A percentile compares a stretch with the other conserved stretches of the same genome.
phyloP scores from a whole-genome alignment of 1,140 invertebrate species.

The Cheumatopsyche charites region DNA sequence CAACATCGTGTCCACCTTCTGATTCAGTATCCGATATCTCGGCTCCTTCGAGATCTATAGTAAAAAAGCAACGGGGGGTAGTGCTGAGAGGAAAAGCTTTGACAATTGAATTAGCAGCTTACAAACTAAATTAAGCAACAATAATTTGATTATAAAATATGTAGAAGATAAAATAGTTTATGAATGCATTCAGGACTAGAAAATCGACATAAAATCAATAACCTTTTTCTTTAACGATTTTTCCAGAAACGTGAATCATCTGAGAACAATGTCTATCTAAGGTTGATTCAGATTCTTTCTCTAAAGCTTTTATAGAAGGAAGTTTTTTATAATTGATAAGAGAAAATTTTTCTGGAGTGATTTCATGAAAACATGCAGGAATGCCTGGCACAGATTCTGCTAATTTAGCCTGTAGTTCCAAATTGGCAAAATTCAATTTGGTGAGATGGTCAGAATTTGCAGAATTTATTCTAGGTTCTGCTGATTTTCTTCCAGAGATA shows the following conservation, averaged over 20 bases:
- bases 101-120: not conserved
- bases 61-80: constrained; percentile 4
- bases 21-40: constrained; percentile 44
- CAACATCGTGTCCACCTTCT: constrained; percentile 33
- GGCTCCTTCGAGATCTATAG: constrained; percentile 43
- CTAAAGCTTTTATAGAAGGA: constrained; percentile 53
- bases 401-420: constrained; percentile 1
- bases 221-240: constrained; percentile 49
- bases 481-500: constrained; percentile 41
- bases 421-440: not conserved
- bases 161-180: no score
- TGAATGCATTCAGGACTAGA: not conserved
- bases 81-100: constrained; percentile 11
- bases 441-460: not conserved
- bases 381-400: constrained; percentile 16
- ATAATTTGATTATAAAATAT: no score
- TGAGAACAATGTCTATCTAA: constrained; percentile 52
- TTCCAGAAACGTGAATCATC: constrained; percentile 55
- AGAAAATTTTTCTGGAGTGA: constrained; percentile 53
- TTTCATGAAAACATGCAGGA: not conserved
- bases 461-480: constrained; percentile 39
- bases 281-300: constrained; percentile 47
- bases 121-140: no score
- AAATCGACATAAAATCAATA: not conserved
- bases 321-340: constrained; percentile 56